Conservation (phyloP, 2,797 vertebrate genomes). For the Petrocephalus sullivani region DNA sequence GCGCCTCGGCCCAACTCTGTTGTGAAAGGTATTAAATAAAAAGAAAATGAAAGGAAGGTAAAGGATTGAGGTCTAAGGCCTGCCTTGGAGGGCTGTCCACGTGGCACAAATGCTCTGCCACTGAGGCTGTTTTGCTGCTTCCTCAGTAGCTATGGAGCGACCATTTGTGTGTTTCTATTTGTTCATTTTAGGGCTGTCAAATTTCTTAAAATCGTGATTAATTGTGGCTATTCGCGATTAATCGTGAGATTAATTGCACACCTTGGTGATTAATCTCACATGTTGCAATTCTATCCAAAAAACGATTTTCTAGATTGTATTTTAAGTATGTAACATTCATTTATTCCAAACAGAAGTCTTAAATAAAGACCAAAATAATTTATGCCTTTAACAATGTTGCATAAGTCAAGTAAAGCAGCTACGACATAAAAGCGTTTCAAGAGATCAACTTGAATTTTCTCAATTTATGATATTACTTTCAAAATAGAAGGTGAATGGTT, state of each 20-base stretch:
- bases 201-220: background rate
- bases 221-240: background rate
- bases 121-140: background rate
- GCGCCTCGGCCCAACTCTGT: background rate
- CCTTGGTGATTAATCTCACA: background rate
- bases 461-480: background rate
- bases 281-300: background rate
- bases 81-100: background rate
- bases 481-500: background rate
- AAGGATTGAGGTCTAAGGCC: background rate
- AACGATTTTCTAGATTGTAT: background rate
- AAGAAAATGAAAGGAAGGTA: background rate
- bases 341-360: background rate
- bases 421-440: background rate
- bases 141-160: background rate
- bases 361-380: background rate
- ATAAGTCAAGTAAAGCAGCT: background rate
- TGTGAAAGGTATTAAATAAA: background rate
- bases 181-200: background rate
- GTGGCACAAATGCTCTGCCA: background rate
- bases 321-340: background rate
- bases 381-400: background rate
- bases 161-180: background rate
- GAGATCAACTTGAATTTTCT: background rate
- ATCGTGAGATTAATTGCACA: background rate